Evolutionary conservation across 1,140 invertebrate species (phyloP).

Genomic region (Sarcophaga peregrina): DNA sequence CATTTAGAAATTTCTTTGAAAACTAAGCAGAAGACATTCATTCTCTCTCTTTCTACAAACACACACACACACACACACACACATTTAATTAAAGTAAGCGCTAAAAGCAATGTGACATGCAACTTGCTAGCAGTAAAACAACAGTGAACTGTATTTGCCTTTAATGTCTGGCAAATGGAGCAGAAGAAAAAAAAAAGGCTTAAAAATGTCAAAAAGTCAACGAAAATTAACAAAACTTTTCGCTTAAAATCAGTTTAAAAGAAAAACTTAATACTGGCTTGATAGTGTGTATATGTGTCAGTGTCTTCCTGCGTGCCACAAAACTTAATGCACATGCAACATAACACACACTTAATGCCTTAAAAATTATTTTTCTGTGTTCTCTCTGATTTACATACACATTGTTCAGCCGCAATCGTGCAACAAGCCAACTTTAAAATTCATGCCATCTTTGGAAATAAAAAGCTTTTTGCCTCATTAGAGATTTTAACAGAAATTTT

Average conservation of each 20-base stretch:
- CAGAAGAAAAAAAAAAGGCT: slow-evolving; percentile 18
- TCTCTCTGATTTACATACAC: not conserved
- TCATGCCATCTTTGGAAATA: not conserved
- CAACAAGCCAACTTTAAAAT: not conserved
- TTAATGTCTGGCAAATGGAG: slow-evolving; percentile 25
- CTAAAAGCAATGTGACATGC: not conserved
- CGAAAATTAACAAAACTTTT: slow-evolving; percentile 38
- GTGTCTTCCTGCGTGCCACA: not conserved
- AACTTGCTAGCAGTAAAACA: not conserved
- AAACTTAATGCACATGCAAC: slow-evolving; percentile 9
- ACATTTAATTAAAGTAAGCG: not conserved
- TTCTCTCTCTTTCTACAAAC: not conserved
- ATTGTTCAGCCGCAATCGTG: not conserved
- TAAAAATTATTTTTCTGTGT: no score
- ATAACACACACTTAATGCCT: not conserved
- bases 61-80: not conserved
- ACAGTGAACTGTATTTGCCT: not conserved
- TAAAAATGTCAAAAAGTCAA: slow-evolving; percentile 35
- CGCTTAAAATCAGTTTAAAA: not conserved
- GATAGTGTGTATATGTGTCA: not conserved
- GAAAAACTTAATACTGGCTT: not conserved
- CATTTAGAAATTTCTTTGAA: slow-evolving; percentile 6
- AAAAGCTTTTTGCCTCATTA: slow-evolving; percentile 31
- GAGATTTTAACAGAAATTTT: slow-evolving; percentile 35
- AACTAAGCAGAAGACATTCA: not conserved